phyloP scores from a whole-genome alignment of 2,113 vertebrate species.

The Alexandromys fortis region DNA sequence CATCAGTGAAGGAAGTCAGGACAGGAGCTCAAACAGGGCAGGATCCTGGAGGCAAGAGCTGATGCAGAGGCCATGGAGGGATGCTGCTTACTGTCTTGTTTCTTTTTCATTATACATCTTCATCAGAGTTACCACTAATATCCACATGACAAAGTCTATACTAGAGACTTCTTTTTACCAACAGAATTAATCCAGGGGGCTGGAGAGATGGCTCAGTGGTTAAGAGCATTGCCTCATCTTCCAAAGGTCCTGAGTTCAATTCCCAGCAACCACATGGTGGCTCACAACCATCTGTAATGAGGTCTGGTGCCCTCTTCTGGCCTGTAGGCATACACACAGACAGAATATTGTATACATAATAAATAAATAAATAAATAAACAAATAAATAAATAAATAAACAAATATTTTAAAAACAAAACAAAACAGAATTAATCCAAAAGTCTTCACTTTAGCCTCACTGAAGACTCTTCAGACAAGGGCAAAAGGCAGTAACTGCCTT shows the following conservation, averaged over 20 bases:
- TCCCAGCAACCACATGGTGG: too few species aligned
- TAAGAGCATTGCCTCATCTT: too few species aligned
- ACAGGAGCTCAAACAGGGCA: not conserved
- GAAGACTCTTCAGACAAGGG: not conserved
- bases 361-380: too few species aligned
- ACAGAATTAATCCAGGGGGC: not conserved
- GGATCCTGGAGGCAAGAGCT: not conserved
- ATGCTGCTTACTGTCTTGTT: not conserved
- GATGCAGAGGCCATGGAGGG: too few species aligned
- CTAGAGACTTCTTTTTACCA: not conserved
- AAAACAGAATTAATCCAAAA: not conserved
- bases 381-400: too few species aligned
- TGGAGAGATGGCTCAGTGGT: too few species aligned
- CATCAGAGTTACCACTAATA: not conserved
- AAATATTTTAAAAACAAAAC: too few species aligned
- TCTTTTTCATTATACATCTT: not conserved
- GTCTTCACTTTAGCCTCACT: not conserved
- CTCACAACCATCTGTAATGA: too few species aligned
- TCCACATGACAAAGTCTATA: not conserved
- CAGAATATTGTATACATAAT: too few species aligned
- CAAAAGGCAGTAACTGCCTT: not conserved
- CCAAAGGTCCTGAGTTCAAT: too few species aligned
- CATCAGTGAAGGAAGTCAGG: not conserved
- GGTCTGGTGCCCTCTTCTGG: too few species aligned
- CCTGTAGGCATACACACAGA: too few species aligned